A percentile compares a stretch with the other conserved stretches of the same genome.
Evolutionary conservation across 2,888 invertebrate genomes (phyloP).

Genomic region (Oconnorella tubifera): DNA sequence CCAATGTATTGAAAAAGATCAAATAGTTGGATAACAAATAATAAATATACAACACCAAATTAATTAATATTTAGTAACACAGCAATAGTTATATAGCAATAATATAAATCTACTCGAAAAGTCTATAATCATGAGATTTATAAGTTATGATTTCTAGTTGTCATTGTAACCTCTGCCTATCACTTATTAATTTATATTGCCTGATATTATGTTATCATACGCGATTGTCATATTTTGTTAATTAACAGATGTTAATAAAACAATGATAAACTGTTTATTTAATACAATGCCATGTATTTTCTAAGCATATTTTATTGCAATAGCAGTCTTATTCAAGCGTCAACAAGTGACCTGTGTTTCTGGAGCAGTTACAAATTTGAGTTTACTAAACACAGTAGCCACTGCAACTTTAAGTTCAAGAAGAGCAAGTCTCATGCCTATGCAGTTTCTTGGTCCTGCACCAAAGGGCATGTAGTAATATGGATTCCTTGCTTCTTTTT

Average conservation of each 20-base stretch:
- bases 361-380: conserved; percentile 16
- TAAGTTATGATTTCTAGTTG: too few relatives aligned
- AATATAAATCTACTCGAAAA: too few relatives aligned
- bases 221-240: too few relatives aligned
- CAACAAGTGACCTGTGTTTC: conserved; percentile 16
- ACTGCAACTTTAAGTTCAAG: conserved; percentile 27
- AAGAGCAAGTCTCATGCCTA: conserved; percentile 29
- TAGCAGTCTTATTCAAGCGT: background rate
- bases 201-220: too few relatives aligned
- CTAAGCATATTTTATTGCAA: too few relatives aligned
- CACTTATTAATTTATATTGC: background rate
- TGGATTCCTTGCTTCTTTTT: conserved; percentile 17
- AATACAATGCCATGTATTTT: too few relatives aligned
- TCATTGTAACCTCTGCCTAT: background rate
- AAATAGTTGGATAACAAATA: too few relatives aligned
- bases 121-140: too few relatives aligned
- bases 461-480: conserved; percentile 28
- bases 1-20: too few relatives aligned
- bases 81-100: background rate
- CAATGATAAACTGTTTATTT: background rate
- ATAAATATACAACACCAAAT: background rate
- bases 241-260: background rate
- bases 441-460: conserved; percentile 28
- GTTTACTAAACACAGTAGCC: conserved; percentile 20
- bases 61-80: conserved; percentile 1